Evolutionary conservation across 1,140 invertebrate species (phyloP).

Genomic region (Nasonia vitripennis): DNA sequence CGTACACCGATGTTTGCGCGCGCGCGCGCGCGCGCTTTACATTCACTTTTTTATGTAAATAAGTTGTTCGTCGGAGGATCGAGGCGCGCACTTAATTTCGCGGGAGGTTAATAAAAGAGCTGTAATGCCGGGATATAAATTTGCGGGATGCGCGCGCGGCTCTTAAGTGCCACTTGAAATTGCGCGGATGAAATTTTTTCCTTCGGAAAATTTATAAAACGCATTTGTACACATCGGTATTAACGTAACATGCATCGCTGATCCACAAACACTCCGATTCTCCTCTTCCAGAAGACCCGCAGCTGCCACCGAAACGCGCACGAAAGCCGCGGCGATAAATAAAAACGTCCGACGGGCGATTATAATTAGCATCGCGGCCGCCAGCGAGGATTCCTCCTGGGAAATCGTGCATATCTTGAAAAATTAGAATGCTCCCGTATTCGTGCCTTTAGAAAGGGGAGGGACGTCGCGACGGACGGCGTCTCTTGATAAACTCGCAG

Average conservation of each 20-base stretch:
- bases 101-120: slow-evolving; percentile 27
- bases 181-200: neutral
- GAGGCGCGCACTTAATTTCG: slow-evolving; percentile 14
- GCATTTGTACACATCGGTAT: neutral
- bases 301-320: neutral
- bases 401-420: slow-evolving; percentile 63
- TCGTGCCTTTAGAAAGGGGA: slow-evolving; percentile 39
- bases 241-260: too few species aligned
- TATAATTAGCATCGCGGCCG: slow-evolving; percentile 57
- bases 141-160: neutral
- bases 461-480: neutral
- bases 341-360: slow-evolving; percentile 37
- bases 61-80: slow-evolving; percentile 29
- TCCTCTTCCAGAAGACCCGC: neutral
- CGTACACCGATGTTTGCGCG: neutral
- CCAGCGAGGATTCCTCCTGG: slow-evolving; percentile 54
- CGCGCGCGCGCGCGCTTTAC: neutral
- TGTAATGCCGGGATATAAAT: slow-evolving; percentile 15
- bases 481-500: slow-evolving; percentile 52
- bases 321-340: slow-evolving; percentile 28
- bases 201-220: slow-evolving; percentile 10
- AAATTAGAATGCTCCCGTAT: slow-evolving; percentile 61
- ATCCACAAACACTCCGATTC: neutral
- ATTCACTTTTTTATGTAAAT: slow-evolving; percentile 40
- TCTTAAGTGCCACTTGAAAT: slow-evolving; percentile 6